A percentile compares a stretch with the other conserved stretches of the same genome.
phyloP scores from a whole-genome alignment of 1,140 invertebrate genomes.

The Diuraphis noxia region DNA sequence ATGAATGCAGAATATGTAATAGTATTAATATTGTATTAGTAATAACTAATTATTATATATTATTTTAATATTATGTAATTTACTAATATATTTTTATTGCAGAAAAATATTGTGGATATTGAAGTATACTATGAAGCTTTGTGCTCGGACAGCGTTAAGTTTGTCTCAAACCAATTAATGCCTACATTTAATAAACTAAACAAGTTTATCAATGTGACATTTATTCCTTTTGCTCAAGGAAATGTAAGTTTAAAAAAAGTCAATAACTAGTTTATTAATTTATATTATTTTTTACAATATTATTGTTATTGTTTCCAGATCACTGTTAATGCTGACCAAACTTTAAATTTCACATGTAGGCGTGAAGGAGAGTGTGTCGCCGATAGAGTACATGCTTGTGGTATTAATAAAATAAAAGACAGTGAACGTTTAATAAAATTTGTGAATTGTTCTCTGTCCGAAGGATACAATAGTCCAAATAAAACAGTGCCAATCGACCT shows the following conservation, averaged over 20 bases:
- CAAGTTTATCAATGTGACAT: neutral
- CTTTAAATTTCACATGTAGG: neutral
- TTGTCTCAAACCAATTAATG: neutral
- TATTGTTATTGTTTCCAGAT: constrained; percentile 2
- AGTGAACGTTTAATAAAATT: neutral
- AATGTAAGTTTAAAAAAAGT: neutral
- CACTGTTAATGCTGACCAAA: neutral
- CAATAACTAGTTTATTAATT: neutral
- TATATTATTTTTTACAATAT: neutral
- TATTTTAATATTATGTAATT: neutral
- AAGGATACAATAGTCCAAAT: neutral
- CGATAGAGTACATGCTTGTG: constrained; percentile 35
- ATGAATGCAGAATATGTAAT: too few relatives aligned
- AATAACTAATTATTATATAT: neutral
- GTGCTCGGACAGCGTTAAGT: neutral
- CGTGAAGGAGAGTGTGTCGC: neutral
- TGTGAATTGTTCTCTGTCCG: neutral
- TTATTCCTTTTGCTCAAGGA: neutral
- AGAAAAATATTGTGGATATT: neutral
- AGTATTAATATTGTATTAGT: neutral
- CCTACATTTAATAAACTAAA: neutral
- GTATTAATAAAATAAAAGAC: constrained; percentile 6
- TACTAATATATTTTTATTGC: neutral
- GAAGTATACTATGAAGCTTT: neutral
- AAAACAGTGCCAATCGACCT: neutral